Evolutionary conservation across 2,113 vertebrate genomes (phyloP).

Genomic region (Pongo pygmaeus): DNA sequence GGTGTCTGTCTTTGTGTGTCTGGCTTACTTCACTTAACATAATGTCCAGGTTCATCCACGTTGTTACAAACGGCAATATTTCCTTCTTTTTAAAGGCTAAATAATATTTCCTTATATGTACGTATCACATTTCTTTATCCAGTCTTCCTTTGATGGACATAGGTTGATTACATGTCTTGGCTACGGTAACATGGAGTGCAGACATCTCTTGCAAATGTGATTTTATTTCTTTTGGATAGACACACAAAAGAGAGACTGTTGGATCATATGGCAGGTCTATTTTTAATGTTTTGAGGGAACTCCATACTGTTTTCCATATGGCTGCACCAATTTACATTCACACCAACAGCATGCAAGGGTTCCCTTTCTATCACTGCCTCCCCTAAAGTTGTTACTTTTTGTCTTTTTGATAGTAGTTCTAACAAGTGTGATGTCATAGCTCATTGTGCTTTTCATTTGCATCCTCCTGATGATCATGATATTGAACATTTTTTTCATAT

Average conservation of each 20-base stretch:
- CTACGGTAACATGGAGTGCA: background rate
- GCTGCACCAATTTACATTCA: background rate
- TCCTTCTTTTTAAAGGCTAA: background rate
- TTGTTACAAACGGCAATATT: background rate
- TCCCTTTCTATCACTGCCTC: background rate
- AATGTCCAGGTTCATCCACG: no score
- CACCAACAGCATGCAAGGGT: background rate
- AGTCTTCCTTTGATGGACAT: rapidly evolving
- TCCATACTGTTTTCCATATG: background rate
- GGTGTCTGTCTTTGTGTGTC: background rate
- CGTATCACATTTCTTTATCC: background rate
- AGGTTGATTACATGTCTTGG: background rate
- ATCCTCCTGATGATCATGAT: background rate
- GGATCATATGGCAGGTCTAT: background rate
- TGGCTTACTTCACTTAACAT: background rate
- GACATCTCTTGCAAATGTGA: background rate
- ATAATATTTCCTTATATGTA: background rate
- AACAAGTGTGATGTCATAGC: background rate
- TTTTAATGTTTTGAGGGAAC: background rate
- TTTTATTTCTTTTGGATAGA: background rate
- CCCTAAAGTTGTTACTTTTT: background rate
- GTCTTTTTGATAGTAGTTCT: background rate
- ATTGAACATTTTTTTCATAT: background rate
- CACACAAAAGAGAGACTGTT: background rate
- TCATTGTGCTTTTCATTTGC: background rate